A percentile compares a stretch with the other conserved stretches of the same genome.
These are phyloP conservation scores for Disparrhopalites patrizii DNA, from an alignment of 2,888 invertebrate species.

Conservation along the genomic window DNA sequence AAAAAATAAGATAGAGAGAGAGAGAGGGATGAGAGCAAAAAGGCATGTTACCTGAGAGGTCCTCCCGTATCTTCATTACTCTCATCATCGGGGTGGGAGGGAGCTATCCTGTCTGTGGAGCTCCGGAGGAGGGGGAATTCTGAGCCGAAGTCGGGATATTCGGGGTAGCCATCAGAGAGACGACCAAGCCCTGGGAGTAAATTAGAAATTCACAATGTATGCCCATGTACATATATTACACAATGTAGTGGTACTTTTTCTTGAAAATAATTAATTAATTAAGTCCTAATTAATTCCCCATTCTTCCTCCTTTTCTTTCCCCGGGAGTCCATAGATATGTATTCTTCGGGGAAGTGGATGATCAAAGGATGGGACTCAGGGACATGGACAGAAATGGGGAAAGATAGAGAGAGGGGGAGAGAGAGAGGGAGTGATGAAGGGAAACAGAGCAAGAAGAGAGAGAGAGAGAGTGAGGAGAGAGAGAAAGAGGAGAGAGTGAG, in stretches of 20 bases:
- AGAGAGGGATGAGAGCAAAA: background rate
- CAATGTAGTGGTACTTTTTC: background rate
- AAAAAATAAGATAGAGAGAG: background rate
- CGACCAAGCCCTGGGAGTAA: slow-evolving; percentile 36
- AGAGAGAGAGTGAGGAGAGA: too few species aligned
- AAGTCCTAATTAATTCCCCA: too few species aligned
- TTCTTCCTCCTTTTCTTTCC: too few species aligned
- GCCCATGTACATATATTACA: background rate
- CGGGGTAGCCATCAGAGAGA: slow-evolving; percentile 56
- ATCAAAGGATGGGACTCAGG: too few species aligned
- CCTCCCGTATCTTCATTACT: slow-evolving; percentile 47
- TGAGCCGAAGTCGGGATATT: slow-evolving; percentile 49
- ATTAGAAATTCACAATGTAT: background rate
- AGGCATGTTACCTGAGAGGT: slow-evolving; percentile 42
- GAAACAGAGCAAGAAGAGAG: too few species aligned
- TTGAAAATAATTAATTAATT: too few species aligned
- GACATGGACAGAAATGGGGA: too few species aligned
- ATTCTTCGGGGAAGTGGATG: too few species aligned
- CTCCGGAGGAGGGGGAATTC: slow-evolving; percentile 47
- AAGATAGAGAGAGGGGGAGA: too few species aligned
- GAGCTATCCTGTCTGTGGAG: slow-evolving; percentile 47
- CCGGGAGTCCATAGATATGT: too few species aligned
- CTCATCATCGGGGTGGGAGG: slow-evolving; percentile 46
- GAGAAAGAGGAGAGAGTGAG: too few species aligned
- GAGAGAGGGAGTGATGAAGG: too few species aligned